Evolutionary conservation across 2,888 invertebrate species (phyloP).

Genomic region (Eurytoma californica): DNA sequence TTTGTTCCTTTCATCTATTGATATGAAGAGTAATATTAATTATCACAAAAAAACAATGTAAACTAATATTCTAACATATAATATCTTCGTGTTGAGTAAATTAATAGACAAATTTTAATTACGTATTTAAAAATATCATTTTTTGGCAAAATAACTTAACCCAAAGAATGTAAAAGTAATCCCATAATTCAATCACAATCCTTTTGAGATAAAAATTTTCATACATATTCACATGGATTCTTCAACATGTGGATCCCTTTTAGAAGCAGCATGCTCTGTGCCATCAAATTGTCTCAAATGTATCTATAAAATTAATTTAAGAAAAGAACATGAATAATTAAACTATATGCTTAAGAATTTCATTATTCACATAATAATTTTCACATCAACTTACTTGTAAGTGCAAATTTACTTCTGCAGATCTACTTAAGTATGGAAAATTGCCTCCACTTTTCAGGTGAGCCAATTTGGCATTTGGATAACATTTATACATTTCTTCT

Average conservation of each 20-base stretch:
- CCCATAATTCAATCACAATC: background rate
- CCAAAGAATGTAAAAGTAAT: constrained; percentile 14
- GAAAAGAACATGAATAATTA: no score
- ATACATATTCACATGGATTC: constrained; percentile 30
- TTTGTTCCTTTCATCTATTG: background rate
- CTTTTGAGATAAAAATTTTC: background rate
- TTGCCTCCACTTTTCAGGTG: constrained; percentile 93
- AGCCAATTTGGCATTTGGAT: constrained; percentile 89
- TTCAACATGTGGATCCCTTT: constrained; percentile 63
- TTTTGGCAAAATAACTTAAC: background rate
- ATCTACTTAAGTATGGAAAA: constrained; percentile 91
- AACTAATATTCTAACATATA: no score
- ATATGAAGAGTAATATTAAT: no score
- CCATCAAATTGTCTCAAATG: constrained; percentile 84
- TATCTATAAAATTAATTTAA: constrained; percentile 77
- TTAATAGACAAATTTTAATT: no score
- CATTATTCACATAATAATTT: no score
- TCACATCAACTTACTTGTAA: constrained; percentile 80
- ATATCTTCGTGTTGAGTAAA: no score
- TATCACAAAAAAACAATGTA: no score
- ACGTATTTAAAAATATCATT: background rate
- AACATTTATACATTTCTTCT: constrained; percentile 90
- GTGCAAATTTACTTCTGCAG: constrained; percentile 92
- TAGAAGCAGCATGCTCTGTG: constrained; percentile 79
- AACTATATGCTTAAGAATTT: no score